Percentiles rank a stretch among this genome's conserved stretches.
Conservation (phyloP, 2,113 vertebrate genomes). For the Rattus rattus region DNA sequence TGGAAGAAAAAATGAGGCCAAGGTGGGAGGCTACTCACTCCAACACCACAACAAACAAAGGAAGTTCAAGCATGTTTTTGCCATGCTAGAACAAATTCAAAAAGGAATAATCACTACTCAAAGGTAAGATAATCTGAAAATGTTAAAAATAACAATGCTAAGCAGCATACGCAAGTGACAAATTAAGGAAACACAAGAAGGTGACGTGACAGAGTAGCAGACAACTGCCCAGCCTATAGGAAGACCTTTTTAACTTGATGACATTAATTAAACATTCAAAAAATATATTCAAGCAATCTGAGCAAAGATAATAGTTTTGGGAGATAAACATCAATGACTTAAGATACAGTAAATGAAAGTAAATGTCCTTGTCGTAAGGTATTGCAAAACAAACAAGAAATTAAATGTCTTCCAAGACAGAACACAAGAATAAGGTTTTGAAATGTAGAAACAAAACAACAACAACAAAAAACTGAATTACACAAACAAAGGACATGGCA, state of each 20-base stretch:
- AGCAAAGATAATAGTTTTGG: neutral
- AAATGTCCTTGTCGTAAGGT: neutral
- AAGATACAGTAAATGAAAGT: neutral
- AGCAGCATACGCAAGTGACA: neutral
- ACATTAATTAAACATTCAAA: neutral
- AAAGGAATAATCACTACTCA: neutral
- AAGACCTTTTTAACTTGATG: neutral
- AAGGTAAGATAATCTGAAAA: neutral
- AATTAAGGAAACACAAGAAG: neutral
- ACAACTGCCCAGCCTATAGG: neutral
- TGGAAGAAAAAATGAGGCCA: neutral
- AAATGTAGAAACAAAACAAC: conserved; percentile 14
- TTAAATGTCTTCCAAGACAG: conserved; percentile 39
- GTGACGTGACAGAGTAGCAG: neutral
- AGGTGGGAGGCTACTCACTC: too few relatives aligned
- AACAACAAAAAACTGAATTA: neutral
- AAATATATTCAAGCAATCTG: neutral
- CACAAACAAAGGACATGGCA: neutral
- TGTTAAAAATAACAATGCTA: neutral
- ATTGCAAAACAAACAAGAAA: neutral
- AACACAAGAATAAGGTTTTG: conserved; percentile 24
- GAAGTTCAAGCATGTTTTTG: neutral
- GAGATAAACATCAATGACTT: neutral
- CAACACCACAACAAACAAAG: neutral
- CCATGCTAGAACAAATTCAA: neutral